Evolutionary conservation across 2,888 invertebrate genomes (phyloP).

Genomic region (Pachycephus smyrnensis): DNA sequence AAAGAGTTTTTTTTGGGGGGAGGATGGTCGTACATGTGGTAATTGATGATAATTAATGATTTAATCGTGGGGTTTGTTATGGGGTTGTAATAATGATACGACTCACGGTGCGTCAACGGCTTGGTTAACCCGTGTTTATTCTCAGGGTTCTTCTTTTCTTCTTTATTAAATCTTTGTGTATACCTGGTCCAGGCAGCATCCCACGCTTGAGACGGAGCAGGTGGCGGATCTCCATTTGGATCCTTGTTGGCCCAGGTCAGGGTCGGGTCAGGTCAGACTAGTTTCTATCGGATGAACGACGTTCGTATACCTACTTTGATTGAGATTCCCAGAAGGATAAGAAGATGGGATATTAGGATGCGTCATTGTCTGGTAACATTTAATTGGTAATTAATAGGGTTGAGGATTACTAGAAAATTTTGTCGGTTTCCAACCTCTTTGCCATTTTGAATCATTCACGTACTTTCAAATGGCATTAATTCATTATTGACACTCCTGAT

Average conservation of each 20-base stretch:
- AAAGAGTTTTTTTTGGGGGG: neutral
- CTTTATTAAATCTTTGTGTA: constrained; percentile 29
- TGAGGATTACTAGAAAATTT: neutral
- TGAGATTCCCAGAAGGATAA: neutral
- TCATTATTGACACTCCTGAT: neutral
- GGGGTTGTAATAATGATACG: constrained; percentile 22
- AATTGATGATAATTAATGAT: neutral
- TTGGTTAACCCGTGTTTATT: constrained; percentile 37
- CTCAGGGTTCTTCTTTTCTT: constrained; percentile 27
- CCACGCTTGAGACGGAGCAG: constrained; percentile 49
- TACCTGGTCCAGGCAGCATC: constrained; percentile 32
- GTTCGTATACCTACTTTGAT: neutral
- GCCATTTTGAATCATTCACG: neutral
- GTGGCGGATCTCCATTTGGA: constrained; percentile 42
- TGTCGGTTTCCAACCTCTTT: neutral
- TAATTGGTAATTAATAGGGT: neutral
- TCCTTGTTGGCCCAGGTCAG: constrained; percentile 41
- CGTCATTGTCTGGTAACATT: neutral
- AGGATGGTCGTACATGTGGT: neutral
- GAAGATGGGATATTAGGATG: neutral
- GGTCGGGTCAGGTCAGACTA: neutral
- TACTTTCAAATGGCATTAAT: neutral
- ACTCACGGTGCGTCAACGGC: constrained; percentile 49
- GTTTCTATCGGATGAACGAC: neutral
- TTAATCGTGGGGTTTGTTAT: neutral